A percentile compares a stretch with the other conserved stretches of the same genome.
Evolutionary conservation across 2,113 vertebrate species (phyloP).

Genomic region (Meleagris gallopavo): DNA sequence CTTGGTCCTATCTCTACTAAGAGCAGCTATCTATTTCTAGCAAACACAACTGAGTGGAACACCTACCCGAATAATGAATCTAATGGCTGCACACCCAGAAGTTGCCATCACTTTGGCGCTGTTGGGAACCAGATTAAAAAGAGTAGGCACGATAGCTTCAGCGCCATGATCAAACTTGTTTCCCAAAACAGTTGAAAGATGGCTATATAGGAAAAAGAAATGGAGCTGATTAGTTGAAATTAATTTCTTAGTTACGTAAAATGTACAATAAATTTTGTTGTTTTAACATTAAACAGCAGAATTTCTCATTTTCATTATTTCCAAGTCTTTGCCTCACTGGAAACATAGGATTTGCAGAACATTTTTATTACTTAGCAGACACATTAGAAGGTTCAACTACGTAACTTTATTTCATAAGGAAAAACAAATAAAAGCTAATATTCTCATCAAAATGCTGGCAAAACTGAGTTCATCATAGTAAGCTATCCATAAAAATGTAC

Average conservation of each 20-base stretch:
- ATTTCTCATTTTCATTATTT: neutral
- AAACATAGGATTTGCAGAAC: neutral
- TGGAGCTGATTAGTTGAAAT: neutral
- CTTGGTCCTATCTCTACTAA: neutral
- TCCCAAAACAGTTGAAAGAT: slow-evolving; percentile 92
- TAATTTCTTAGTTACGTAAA: neutral
- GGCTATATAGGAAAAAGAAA: slow-evolving; percentile 74
- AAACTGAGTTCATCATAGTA: neutral
- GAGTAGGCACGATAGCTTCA: slow-evolving; percentile 94
- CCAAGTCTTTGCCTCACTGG: neutral
- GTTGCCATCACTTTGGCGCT: slow-evolving; percentile 97
- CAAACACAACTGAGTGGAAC: neutral
- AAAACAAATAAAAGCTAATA: neutral
- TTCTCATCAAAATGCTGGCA: neutral
- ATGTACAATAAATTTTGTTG: neutral
- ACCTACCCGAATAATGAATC: slow-evolving; percentile 94
- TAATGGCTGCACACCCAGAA: slow-evolving; percentile 93
- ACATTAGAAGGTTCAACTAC: neutral
- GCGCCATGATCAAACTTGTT: slow-evolving; percentile 98
- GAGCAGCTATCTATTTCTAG: neutral
- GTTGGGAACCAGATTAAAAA: slow-evolving; percentile 98
- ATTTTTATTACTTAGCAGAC: neutral
- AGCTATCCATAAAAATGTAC: neutral
- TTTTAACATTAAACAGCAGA: neutral
- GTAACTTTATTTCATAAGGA: neutral